phyloP scores from a whole-genome alignment of 2,797 vertebrate genomes.

The Mallotus villosus region DNA sequence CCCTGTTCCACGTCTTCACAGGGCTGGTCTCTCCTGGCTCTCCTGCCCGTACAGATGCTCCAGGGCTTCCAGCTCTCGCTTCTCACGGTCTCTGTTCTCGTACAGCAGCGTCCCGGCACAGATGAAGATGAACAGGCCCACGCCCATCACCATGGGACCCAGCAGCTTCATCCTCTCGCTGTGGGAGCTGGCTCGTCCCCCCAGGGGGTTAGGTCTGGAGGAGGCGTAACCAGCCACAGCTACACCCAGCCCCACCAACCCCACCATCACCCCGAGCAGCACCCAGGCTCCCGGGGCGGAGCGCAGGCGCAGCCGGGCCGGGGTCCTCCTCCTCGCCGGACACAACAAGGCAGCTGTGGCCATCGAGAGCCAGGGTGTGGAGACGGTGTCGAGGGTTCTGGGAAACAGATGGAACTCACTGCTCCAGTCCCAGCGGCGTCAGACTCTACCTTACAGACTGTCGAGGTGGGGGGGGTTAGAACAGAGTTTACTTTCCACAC shows the following conservation, averaged over 20 bases:
- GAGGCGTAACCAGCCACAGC: constrained; percentile 86
- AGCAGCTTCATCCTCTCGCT: constrained; percentile 88
- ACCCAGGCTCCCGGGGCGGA: constrained; percentile 89
- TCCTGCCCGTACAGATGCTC: constrained; percentile 47
- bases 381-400: constrained; percentile 48
- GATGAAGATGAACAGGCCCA: constrained; percentile 96
- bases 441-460: constrained; percentile 65
- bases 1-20: constrained; percentile 55
- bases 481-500: constrained; percentile 43
- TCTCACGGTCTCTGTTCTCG: constrained; percentile 90
- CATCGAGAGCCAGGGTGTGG: constrained; percentile 31
- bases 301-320: constrained; percentile 84
- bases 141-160: constrained; percentile 93
- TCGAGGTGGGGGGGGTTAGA: constrained; percentile 16
- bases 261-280: constrained; percentile 83
- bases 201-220: constrained; percentile 38
- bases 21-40: constrained; percentile 49
- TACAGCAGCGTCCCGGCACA: constrained; percentile 95
- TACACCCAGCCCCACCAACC: constrained; percentile 87
- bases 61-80: constrained; percentile 42
- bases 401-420: constrained; percentile 55
- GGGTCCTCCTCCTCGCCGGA: constrained; percentile 42
- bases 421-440: constrained; percentile 51
- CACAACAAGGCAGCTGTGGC: constrained; percentile 51
- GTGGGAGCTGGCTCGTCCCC: constrained; percentile 65